phyloP scores from a whole-genome alignment of 1,140 invertebrate species.

The Drosophila nigromelanica region DNA sequence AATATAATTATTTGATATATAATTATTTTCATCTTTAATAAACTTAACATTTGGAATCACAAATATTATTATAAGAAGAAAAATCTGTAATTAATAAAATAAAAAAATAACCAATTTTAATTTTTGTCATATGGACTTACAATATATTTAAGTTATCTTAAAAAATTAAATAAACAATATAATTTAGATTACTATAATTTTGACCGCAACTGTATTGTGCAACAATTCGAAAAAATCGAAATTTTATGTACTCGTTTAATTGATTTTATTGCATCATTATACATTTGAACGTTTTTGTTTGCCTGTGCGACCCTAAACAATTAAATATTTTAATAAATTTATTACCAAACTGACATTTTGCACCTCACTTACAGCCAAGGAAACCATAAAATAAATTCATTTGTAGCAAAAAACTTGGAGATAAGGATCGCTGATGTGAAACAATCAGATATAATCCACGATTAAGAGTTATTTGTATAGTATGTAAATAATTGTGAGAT shows the following conservation, averaged over 20 bases:
- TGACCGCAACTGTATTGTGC: no score
- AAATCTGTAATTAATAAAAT: neutral
- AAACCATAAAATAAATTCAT: conserved; percentile 25
- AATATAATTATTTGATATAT: no score
- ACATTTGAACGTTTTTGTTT: conserved; percentile 37
- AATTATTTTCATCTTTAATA: no score
- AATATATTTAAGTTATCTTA: no score
- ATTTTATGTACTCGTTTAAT: conserved; percentile 7
- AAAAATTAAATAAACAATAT: no score
- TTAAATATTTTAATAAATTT: conserved; percentile 25
- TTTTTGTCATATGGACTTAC: no score
- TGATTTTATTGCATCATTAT: conserved; percentile 35
- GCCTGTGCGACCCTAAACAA: conserved; percentile 41
- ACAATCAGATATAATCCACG: conserved; percentile 23
- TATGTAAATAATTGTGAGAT: conserved; percentile 52
- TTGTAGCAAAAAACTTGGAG: conserved; percentile 36
- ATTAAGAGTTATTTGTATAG: conserved; percentile 56
- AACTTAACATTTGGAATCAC: no score
- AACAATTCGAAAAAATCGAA: neutral
- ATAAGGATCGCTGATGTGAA: conserved; percentile 31
- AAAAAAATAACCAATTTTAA: neutral
- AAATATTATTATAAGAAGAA: no score
- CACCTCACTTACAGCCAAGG: conserved; percentile 30
- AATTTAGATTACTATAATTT: no score
- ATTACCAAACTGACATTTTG: conserved; percentile 38